These are phyloP conservation scores for Drosophila mimetica DNA, from an alignment of 2,888 invertebrate species.

Conservation along the genomic window DNA sequence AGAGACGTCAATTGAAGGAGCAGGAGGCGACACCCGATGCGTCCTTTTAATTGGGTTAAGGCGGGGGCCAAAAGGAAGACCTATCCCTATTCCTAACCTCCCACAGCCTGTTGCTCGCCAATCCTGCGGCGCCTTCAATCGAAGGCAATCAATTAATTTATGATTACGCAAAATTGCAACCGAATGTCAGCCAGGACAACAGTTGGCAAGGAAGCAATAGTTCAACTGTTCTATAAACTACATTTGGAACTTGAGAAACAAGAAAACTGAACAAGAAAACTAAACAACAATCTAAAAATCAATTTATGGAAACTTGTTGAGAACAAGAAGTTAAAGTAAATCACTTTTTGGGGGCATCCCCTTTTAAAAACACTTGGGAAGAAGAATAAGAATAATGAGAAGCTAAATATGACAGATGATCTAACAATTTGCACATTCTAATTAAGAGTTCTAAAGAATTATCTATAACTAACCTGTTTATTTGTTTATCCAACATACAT, in stretches of 20 bases:
- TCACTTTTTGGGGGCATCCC: slow-evolving; percentile 3
- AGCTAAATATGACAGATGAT: not conserved
- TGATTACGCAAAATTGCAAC: slow-evolving; percentile 56
- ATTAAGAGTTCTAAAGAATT: not conserved
- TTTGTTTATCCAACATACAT: not conserved
- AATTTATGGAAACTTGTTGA: not conserved
- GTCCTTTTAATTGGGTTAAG: slow-evolving; percentile 32
- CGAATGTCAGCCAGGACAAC: slow-evolving; percentile 6
- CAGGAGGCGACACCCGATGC: slow-evolving; percentile 38
- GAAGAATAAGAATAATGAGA: not conserved
- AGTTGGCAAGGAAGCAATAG: not conserved
- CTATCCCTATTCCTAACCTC: too few species aligned
- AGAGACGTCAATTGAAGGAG: slow-evolving; percentile 26
- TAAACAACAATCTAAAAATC: not conserved
- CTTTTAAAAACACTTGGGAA: too few species aligned
- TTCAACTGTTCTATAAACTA: not conserved
- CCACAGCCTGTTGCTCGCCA: slow-evolving; percentile 50
- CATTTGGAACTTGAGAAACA: not conserved
- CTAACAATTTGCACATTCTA: not conserved
- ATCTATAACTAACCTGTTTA: not conserved
- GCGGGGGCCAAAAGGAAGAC: slow-evolving; percentile 6
- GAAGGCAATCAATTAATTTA: slow-evolving; percentile 73
- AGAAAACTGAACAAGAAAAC: too few species aligned
- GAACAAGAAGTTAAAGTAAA: not conserved
- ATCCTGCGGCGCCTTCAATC: slow-evolving; percentile 66